phyloP scores from a whole-genome alignment of 2,797 vertebrate species.

The Ceryle rudis region DNA sequence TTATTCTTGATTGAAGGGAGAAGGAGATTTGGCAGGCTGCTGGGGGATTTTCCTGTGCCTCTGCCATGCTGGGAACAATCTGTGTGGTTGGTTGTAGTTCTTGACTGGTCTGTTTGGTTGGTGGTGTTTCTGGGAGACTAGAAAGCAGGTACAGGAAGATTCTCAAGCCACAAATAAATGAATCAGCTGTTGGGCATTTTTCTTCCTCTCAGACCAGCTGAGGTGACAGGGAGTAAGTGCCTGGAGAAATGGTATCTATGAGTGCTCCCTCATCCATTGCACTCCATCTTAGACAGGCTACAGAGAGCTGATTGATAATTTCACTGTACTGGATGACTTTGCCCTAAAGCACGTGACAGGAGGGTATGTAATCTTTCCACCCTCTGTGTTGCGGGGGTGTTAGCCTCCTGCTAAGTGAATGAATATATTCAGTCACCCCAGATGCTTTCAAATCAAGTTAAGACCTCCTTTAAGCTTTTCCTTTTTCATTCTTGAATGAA shows the following conservation, averaged over 20 bases:
- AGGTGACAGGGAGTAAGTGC: background rate
- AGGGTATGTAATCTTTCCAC: background rate
- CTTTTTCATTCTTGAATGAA: background rate
- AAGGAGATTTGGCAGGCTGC: background rate
- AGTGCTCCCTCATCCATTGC: background rate
- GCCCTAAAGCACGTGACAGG: background rate
- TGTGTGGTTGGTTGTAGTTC: background rate
- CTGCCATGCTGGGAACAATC: rapidly evolving
- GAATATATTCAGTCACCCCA: background rate
- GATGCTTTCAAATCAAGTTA: background rate
- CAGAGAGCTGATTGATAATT: background rate
- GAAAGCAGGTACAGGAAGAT: background rate
- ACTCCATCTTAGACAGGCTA: background rate
- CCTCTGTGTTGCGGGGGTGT: rapidly evolving
- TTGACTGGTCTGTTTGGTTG: background rate
- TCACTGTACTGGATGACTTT: background rate
- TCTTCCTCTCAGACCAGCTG: background rate
- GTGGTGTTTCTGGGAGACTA: background rate
- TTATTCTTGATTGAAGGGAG: background rate
- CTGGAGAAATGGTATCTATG: background rate
- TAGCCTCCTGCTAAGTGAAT: background rate
- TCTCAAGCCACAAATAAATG: background rate
- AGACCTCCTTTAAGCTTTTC: background rate
- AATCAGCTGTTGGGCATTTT: background rate
- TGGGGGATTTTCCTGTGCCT: background rate